These are phyloP conservation scores for Spisula solida DNA, from an alignment of 2,888 invertebrate species.

Conservation along the genomic window DNA sequence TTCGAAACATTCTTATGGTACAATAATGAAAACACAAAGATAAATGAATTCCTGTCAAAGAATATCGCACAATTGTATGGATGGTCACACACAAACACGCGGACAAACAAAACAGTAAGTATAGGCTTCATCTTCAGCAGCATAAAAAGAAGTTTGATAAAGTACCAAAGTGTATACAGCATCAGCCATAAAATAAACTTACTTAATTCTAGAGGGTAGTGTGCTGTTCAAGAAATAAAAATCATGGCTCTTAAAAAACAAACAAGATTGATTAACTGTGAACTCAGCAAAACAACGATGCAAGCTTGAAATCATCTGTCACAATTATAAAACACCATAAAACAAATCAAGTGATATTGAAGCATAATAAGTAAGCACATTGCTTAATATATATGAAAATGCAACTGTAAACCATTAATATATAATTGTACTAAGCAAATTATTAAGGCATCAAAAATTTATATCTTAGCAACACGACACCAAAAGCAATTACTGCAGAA, in stretches of 20 bases:
- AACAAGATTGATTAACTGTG: neutral
- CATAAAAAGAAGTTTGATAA: neutral
- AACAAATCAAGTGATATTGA: neutral
- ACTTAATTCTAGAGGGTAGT: slow-evolving; percentile 35
- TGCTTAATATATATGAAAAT: neutral
- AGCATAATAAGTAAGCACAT: neutral
- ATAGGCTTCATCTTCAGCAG: too few relatives aligned
- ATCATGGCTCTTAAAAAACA: neutral
- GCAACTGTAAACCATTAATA: neutral
- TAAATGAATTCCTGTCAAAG: too few relatives aligned
- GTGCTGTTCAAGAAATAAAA: slow-evolving; percentile 28
- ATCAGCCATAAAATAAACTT: slow-evolving; percentile 35
- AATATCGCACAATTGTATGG: too few relatives aligned
- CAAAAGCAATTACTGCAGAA: neutral
- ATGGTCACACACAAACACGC: too few relatives aligned
- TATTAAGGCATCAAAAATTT: neutral
- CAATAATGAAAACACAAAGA: too few relatives aligned
- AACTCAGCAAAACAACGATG: neutral
- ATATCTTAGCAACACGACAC: neutral
- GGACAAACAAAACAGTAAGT: too few relatives aligned
- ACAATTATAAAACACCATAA: neutral
- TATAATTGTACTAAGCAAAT: slow-evolving; percentile 1
- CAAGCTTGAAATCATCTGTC: too few relatives aligned
- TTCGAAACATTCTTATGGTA: too few relatives aligned
- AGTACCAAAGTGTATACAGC: neutral